Base-by-base conservation (phyloP, 2,888 invertebrate species). In the Nemotelus nigrinus region DNA sequence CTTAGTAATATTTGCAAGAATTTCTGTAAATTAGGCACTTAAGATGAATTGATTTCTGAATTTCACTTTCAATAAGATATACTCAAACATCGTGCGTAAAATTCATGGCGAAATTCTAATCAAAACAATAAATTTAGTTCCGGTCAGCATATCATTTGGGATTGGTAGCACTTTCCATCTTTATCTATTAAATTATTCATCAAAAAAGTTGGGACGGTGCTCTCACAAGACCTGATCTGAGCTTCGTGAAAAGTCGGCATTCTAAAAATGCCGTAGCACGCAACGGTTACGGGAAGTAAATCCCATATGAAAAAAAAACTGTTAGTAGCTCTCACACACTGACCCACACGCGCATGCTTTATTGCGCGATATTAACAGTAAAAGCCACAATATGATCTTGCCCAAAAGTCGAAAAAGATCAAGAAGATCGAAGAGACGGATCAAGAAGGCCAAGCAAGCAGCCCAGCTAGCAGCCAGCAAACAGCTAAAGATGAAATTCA, bases 301-400 rank as follows among this genome's bases (percentile, higher is more conserved):
- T 2, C 70, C 25, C 25, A 25, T 25, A 25, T 53, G 50, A 39
- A 55, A 39, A n/a, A 55, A 70, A 70, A 10, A 25, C 70, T 70
- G 55, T 70, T 55, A 53, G 72, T 47, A 25, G 58, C 58, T 58
- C 3, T 72, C 47, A 72, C 72, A 72, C 58, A 72, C 58, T 72
- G 72, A 72, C 72, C 72, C 72, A 72, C 72, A 72, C 72, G 58
- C 72, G 72, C 58, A 58, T 72, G 45, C 47, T 72, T 57, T 58
- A 72, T 44, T 58, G 72, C 72, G 58, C 58, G 72, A 58, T 58
- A 39, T 57, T 72, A 72, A 72, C 72, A 72, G 72, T 72, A 72
- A 72, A 72, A 72, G 70, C 67, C 25, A 50, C 72, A 57, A 72
- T 72, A 72, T 72, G 72, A 72, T 72, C 58, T 25, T 3, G 25